These are phyloP conservation scores for Stenodema calcarata DNA, from an alignment of 2,888 invertebrate species.

Conservation along the genomic window DNA sequence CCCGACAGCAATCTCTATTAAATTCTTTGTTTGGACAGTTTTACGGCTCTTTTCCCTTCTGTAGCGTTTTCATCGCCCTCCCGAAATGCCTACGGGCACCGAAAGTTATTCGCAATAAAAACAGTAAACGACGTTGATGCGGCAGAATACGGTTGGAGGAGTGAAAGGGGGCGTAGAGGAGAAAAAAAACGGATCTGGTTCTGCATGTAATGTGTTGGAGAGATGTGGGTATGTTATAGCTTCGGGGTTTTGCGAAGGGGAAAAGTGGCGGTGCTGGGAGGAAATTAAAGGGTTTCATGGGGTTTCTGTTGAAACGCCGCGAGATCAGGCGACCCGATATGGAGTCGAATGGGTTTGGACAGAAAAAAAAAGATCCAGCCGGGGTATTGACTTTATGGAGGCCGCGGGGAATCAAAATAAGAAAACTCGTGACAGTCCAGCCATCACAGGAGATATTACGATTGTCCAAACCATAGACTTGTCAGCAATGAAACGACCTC, in stretches of 20 bases:
- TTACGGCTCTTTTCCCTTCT: conserved; percentile 25
- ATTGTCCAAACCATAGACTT: too few relatives aligned
- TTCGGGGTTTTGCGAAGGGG: neutral
- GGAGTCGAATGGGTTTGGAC: neutral
- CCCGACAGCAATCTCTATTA: conserved; percentile 50
- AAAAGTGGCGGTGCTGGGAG: neutral
- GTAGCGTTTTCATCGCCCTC: conserved; percentile 26
- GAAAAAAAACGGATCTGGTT: neutral
- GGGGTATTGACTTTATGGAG: neutral
- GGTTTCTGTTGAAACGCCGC: neutral
- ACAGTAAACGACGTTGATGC: conserved; percentile 21
- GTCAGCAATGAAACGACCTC: too few relatives aligned
- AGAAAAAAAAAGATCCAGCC: neutral
- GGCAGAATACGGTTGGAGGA: neutral
- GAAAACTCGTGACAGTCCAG: neutral
- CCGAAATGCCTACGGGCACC: neutral
- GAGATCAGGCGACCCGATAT: neutral
- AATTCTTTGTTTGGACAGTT: conserved; percentile 49
- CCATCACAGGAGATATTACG: too few relatives aligned
- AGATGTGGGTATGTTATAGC: neutral
- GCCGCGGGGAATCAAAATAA: neutral
- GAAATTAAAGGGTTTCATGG: neutral
- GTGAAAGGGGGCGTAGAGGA: neutral
- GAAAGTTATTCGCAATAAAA: conserved; percentile 42
- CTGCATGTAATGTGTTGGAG: neutral